These are phyloP conservation scores for Sebastes ruberrimus DNA, from an alignment of 2,797 vertebrate genomes.

Conservation along the genomic window DNA sequence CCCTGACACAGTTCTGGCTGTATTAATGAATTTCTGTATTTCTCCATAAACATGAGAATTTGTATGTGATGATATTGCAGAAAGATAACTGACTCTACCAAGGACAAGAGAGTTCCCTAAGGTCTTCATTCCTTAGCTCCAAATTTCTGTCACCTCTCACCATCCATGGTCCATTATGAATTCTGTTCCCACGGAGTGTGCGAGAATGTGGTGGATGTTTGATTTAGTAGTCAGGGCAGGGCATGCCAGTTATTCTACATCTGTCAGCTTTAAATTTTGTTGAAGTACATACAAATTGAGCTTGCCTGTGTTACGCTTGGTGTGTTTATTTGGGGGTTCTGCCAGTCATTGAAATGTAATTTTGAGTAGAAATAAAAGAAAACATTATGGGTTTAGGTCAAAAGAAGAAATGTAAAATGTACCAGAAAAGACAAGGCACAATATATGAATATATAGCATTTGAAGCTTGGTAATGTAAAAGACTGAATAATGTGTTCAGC, in stretches of 20 bases:
- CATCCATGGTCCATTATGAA: not conserved
- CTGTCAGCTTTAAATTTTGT: conserved; percentile 35
- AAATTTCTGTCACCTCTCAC: conserved; percentile 24
- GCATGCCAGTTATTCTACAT: conserved; percentile 30
- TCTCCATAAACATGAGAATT: conserved; percentile 22
- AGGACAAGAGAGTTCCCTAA: conserved; percentile 14
- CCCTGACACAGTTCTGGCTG: conserved; percentile 5
- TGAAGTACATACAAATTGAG: conserved; percentile 28
- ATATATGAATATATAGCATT: not conserved
- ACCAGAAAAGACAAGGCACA: not conserved
- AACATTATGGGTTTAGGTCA: not conserved
- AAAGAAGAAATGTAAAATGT: not conserved
- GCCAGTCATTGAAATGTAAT: conserved; percentile 29
- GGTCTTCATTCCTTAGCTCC: not conserved
- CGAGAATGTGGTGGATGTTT: not conserved
- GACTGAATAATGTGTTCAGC: not conserved
- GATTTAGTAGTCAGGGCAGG: conserved; percentile 23
- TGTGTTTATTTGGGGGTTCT: conserved; percentile 21
- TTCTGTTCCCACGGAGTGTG: not conserved
- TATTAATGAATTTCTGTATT: conserved; percentile 40
- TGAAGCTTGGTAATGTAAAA: not conserved
- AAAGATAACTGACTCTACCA: conserved; percentile 17
- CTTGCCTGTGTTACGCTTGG: not conserved
- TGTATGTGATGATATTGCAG: not conserved
- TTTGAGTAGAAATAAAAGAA: not conserved